phyloP scores from a whole-genome alignment of 2,113 vertebrate genomes.

The Tonatia bakeri region DNA sequence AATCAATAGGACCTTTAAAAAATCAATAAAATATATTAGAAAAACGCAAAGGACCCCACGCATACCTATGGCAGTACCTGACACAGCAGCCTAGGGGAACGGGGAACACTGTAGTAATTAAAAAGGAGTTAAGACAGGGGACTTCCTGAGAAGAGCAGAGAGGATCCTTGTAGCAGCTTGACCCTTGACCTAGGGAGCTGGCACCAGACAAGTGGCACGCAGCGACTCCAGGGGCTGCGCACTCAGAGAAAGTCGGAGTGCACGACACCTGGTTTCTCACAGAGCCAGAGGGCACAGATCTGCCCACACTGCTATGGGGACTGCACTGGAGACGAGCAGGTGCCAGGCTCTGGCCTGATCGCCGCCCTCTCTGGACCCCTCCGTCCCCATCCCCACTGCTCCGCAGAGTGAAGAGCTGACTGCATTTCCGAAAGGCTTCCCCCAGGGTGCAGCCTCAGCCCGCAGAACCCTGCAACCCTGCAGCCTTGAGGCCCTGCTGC shows the following conservation, averaged over 20 bases:
- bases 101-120: neutral
- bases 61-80: neutral
- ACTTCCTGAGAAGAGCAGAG: neutral
- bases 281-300: fast-evolving
- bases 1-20: no score
- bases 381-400: fast-evolving
- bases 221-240: fast-evolving
- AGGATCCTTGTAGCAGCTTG: fast-evolving
- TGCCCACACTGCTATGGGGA: neutral
- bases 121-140: fast-evolving
- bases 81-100: no score
- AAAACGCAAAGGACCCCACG: no score
- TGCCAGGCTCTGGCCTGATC: neutral
- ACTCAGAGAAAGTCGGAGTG: fast-evolving
- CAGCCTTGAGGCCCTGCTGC: fast-evolving
- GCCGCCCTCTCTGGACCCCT: neutral
- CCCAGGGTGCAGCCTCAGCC: fast-evolving
- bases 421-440: neutral
- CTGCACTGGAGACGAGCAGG: fast-evolving
- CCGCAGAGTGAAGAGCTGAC: no score
- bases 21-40: no score
- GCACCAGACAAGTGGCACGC: fast-evolving
- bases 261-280: neutral
- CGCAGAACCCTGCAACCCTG: fast-evolving
- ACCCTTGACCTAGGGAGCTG: fast-evolving